Evolutionary conservation across 2,113 vertebrate species (phyloP).

Genomic region (Alligator mississippiensis): DNA sequence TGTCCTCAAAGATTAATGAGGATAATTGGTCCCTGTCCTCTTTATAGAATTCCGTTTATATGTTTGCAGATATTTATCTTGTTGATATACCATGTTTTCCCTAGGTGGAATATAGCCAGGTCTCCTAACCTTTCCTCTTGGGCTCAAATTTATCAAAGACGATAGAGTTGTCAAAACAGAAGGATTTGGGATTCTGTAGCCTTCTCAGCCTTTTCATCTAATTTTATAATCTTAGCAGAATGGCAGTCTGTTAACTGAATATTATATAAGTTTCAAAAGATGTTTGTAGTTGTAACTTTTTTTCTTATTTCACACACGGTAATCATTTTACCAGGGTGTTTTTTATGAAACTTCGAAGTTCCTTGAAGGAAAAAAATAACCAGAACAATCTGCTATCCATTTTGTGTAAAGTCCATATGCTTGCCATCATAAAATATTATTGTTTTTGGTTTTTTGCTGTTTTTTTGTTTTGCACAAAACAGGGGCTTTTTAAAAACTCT

Average conservation of each 20-base stretch:
- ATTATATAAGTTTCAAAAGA: not conserved
- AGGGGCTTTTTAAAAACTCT: not conserved
- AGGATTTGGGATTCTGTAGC: not conserved
- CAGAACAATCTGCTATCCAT: not conserved
- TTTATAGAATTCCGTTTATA: not conserved
- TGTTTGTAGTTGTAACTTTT: not conserved
- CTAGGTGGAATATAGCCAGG: not conserved
- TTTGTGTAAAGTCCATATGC: not conserved
- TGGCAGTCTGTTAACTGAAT: not conserved
- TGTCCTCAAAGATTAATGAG: not conserved
- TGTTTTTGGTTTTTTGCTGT: not conserved
- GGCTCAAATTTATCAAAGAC: not conserved
- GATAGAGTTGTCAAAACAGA: not conserved
- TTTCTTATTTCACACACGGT: not conserved
- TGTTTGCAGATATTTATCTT: not conserved
- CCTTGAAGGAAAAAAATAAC: not conserved
- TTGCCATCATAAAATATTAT: too few relatives aligned
- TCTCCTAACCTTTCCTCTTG: not conserved
- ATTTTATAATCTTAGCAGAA: not conserved
- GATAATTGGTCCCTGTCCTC: not conserved
- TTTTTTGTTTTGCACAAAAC: not conserved
- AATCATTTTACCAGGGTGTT: not conserved
- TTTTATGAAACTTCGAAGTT: not conserved
- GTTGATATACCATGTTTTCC: not conserved
- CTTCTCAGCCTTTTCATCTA: not conserved